Percentiles rank a stretch among this genome's conserved stretches.
phyloP scores from a whole-genome alignment of 2,113 vertebrate genomes.

The Crotalus horridus region DNA sequence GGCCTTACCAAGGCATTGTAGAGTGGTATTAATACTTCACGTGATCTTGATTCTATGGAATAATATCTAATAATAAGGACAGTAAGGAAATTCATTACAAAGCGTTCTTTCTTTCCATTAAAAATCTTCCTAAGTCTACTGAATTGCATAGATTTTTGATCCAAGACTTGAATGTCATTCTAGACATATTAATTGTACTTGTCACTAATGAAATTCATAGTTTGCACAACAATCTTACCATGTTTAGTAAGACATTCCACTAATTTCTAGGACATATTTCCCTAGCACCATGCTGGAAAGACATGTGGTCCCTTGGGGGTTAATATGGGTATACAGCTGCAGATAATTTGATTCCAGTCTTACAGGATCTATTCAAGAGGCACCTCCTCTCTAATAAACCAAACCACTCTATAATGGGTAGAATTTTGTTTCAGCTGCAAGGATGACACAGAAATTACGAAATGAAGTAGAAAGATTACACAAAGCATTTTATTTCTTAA shows the following conservation, averaged over 20 bases:
- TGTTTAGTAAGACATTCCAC: background rate
- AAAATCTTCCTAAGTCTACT: background rate
- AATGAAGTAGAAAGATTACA: background rate
- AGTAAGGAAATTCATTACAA: background rate
- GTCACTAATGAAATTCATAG: background rate
- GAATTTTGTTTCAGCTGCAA: background rate
- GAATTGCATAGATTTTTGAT: background rate
- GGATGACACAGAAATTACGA: background rate
- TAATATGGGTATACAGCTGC: background rate
- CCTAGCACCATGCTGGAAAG: background rate
- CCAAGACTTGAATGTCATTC: background rate
- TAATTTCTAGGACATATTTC: background rate
- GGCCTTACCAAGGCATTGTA: too few species aligned
- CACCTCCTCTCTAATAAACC: background rate
- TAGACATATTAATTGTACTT: background rate
- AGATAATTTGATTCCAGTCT: background rate
- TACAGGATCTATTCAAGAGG: background rate
- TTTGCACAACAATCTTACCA: background rate
- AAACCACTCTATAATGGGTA: background rate
- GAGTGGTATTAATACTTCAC: too few species aligned
- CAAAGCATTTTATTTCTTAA: background rate
- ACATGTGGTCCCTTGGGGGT: background rate
- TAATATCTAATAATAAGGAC: background rate
- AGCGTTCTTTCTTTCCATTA: background rate
- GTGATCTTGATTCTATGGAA: background rate